These are phyloP conservation scores for Drosophila erecta DNA, from an alignment of 1,140 invertebrate species.

Conservation along the genomic window DNA sequence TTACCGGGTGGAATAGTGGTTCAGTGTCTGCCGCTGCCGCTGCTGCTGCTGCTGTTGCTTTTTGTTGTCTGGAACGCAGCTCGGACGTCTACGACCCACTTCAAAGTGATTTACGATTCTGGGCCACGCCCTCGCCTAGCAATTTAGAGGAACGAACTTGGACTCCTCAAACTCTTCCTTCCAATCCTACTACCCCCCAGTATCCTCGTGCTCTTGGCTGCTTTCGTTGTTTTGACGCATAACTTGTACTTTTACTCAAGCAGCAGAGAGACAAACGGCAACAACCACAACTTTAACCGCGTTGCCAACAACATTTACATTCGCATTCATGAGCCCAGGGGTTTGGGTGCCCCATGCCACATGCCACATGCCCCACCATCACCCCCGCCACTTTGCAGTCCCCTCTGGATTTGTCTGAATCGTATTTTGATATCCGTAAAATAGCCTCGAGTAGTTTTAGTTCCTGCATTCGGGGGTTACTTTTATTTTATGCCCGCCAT, in stretches of 20 bases:
- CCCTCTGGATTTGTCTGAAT: constrained; percentile 40
- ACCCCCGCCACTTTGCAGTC: too few relatives aligned
- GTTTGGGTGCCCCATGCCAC: constrained; percentile 21
- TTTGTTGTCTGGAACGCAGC: constrained; percentile 68
- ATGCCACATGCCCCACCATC: not conserved
- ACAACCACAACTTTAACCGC: constrained; percentile 23
- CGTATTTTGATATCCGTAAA: constrained; percentile 70
- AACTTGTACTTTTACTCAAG: constrained; percentile 70
- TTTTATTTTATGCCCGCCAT: constrained; percentile 32
- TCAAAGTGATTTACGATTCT: constrained; percentile 85
- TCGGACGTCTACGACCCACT: constrained; percentile 84
- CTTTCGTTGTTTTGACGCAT: constrained; percentile 62
- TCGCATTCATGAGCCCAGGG: constrained; percentile 65
- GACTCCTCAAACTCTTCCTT: constrained; percentile 27
- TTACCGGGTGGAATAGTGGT: not conserved
- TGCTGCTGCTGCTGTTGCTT: constrained; percentile 28
- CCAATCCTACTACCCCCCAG: not conserved
- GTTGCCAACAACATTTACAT: constrained; percentile 50
- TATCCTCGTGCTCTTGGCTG: constrained; percentile 27
- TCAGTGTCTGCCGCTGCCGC: constrained; percentile 27
- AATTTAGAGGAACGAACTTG: constrained; percentile 75
- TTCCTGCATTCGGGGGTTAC: constrained; percentile 30
- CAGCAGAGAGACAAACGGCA: constrained; percentile 35
- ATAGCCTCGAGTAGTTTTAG: constrained; percentile 62
- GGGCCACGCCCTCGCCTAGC: constrained; percentile 82